phyloP scores from a whole-genome alignment of 2,797 vertebrate species.

The Diplodus sargus region DNA sequence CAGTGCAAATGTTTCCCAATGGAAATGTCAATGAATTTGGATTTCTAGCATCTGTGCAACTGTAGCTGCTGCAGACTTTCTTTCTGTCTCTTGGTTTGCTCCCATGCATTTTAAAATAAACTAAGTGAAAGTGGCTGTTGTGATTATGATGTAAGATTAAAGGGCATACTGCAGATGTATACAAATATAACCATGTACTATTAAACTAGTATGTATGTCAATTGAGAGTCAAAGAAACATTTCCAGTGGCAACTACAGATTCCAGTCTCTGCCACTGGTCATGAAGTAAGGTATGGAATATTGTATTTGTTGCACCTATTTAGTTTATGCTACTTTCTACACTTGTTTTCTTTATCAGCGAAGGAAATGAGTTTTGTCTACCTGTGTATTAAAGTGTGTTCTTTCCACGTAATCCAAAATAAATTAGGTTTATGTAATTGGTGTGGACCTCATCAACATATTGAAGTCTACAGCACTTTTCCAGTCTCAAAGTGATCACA shows the following conservation, averaged over 20 bases:
- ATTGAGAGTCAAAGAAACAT: not conserved
- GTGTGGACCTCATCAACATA: not conserved
- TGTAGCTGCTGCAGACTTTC: conserved; percentile 26
- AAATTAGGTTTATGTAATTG: conserved; percentile 38
- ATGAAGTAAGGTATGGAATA: conserved; percentile 2
- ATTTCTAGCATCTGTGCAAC: conserved; percentile 16
- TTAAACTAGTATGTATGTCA: not conserved
- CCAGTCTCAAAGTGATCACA: no score
- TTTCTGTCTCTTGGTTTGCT: conserved; percentile 1
- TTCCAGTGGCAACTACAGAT: conserved; percentile 9
- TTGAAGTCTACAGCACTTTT: no score
- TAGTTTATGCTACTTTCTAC: not conserved
- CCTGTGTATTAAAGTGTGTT: conserved; percentile 37
- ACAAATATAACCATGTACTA: not conserved
- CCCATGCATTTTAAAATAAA: not conserved
- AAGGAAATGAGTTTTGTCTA: not conserved
- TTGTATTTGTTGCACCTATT: conserved; percentile 28
- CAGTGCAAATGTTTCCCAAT: conserved; percentile 50
- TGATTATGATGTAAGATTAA: not conserved
- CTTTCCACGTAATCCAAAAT: conserved; percentile 50
- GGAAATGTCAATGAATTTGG: conserved; percentile 43
- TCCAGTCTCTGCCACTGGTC: not conserved
- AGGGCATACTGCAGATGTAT: no score
- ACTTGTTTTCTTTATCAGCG: conserved; percentile 21
- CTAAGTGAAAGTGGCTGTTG: not conserved